Base-by-base conservation (phyloP, 2,113 vertebrate genomes). In the Mesoclemmys tuberculata region DNA sequence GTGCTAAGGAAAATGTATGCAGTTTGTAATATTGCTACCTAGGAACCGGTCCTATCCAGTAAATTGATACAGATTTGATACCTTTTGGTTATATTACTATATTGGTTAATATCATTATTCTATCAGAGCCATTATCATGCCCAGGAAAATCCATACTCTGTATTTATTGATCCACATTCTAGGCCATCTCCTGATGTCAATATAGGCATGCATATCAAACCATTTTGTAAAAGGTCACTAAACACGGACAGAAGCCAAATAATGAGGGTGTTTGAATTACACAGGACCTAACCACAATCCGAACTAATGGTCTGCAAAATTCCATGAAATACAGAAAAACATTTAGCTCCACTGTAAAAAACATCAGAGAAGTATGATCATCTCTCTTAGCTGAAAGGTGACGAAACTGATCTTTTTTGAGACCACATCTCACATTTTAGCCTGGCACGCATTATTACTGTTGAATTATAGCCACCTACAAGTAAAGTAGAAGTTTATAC, bases 221-320 rank as follows among this genome's bases (percentile, higher is more conserved):
- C 75, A 24, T 10, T 82, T 80, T 82, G 35, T 22, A 89, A 90
- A 87, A 88, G 89, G 51, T 22, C 55, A 88, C 38, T 56, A 38
- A 93, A 93, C 11, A 24, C 2, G 79, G 90, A 90, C 16, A 75
- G 82, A 85, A 96, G 88, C 8, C 91, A 96, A 88, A 38, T 1
- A 44, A 56, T 84, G 87, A 52, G 64, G 38, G 64, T 87, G 93
- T 92, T 68, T 92, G 31, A 64, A 35, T 64, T 64, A 79, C 48
- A 80, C 6, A 79, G 18, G 0, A 2, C 21, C 16, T 85, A 68
- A 51, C 31, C 81, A 87, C 41, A 89, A 26, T 21, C 26, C 52
- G 68, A 44, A 68, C 41, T 29, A 93, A 83, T 90, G 88, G 51
- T 83, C 46, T 93, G 61, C 75, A 35, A 46, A 87, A 31, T 61